phyloP scores from a whole-genome alignment of 1,140 invertebrate species.

The Drosophila trapezifrons region DNA sequence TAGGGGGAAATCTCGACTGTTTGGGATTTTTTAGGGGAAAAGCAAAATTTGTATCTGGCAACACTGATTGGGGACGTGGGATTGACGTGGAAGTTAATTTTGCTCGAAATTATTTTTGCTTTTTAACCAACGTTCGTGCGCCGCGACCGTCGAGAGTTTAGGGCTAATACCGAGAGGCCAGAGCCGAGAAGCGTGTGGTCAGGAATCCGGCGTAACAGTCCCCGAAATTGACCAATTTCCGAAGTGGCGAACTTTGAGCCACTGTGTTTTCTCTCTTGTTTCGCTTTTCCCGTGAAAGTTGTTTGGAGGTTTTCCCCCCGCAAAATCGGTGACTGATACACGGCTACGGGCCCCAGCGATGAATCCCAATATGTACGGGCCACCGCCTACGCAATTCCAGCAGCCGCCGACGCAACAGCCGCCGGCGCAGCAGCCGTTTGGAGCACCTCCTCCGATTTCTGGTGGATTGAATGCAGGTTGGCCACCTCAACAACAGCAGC shows the following conservation, averaged over 20 bases:
- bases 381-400: slow-evolving; percentile 70
- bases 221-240: slow-evolving; percentile 31
- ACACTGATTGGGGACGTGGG: slow-evolving; percentile 48
- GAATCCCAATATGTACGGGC: slow-evolving; percentile 75
- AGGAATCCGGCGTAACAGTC: slow-evolving; percentile 34
- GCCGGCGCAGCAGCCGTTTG: slow-evolving; percentile 47
- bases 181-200: slow-evolving; percentile 22
- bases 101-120: slow-evolving; percentile 57
- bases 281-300: slow-evolving; percentile 64
- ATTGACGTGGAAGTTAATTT: slow-evolving; percentile 83
- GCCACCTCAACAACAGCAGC: slow-evolving; percentile 66
- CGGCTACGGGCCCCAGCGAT: slow-evolving; percentile 32
- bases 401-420: slow-evolving; percentile 33
- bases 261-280: slow-evolving; percentile 30
- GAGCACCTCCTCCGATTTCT: slow-evolving; percentile 50
- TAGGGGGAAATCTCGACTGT: too few species aligned
- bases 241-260: slow-evolving; percentile 70
- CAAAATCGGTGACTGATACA: slow-evolving; percentile 12
- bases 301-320: slow-evolving; percentile 28
- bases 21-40: too few species aligned
- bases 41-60: too few species aligned
- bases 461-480: slow-evolving; percentile 47
- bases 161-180: slow-evolving; percentile 28
- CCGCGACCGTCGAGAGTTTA: slow-evolving; percentile 24
- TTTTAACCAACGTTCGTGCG: slow-evolving; percentile 52